Evolutionary conservation across 2,888 invertebrate species (phyloP), one percentile per base, ranked within the genome.

Genomic region (Netelia melanura): DNA sequence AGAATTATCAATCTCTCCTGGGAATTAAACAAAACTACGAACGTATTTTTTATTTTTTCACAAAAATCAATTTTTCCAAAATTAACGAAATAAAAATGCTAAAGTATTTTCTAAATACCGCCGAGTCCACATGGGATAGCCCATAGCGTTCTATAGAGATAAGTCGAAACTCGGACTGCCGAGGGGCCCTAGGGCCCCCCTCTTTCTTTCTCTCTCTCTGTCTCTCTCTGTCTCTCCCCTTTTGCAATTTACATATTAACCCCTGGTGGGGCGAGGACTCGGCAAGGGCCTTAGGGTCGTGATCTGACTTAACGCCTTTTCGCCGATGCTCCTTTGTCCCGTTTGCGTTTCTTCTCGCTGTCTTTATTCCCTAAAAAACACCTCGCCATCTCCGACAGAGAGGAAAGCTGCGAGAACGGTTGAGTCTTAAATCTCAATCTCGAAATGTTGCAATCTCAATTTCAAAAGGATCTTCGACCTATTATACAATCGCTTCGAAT

Each of bases 251-350:
- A 89, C 93, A 93, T 93, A 91, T 91, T 88, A 91, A 92, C 91
- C 92, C 91, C 91, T 90, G 88, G 72, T 78, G 54, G 76, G 71
- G 70, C 52, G 74, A 84, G 58, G 71, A 70, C 43, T 77, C 75
- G 82, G 82, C 70, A 86, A 85, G 85, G 87, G 87, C 83, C 88
- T 85, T 88, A 85, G 91, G 92, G 89, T 91, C 90, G 89, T 88
- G 90, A 90, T 91, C 89, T 90, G 92, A 92, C 93, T 92, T 92
- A 91, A 92, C 92, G 92, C 91, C 92, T 92, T 92, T 92, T 91
- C 89, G 90, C 89, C 89, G 87, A 84, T 89, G 81, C 82, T 62
- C 77, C 65, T 74, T 74, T 82, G 77, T 65, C 56, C 67, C 74
- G 62, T 17, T 71, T 62, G 23, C 23, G 10, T 61, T 61, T 68